phyloP scores from a whole-genome alignment of 1,140 invertebrate genomes.

The Phenacoccus solenopsis region DNA sequence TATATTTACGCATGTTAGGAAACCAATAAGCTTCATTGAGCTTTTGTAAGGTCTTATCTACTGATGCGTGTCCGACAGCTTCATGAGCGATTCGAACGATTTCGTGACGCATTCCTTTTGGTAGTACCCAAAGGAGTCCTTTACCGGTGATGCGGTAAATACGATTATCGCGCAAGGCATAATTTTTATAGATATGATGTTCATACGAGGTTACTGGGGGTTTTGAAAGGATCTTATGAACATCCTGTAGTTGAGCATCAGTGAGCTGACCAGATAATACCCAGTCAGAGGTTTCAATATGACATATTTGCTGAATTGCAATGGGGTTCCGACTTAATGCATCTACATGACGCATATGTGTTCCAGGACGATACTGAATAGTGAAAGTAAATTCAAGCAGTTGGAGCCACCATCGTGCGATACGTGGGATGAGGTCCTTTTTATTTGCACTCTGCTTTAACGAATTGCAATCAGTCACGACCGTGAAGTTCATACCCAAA shows the following conservation, averaged over 20 bases:
- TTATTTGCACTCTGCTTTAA: slow-evolving; percentile 18
- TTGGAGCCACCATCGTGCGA: not conserved
- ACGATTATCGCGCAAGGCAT: too few species aligned
- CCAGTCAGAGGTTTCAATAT: not conserved
- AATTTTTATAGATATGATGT: too few species aligned
- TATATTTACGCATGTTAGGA: not conserved
- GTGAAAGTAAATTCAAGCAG: not conserved
- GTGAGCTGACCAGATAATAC: too few species aligned
- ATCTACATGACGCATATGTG: not conserved
- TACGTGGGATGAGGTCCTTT: not conserved
- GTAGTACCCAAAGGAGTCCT: too few species aligned
- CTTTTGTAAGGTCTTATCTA: not conserved
- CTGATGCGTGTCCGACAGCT: too few species aligned
- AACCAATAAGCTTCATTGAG: slow-evolving; percentile 1
- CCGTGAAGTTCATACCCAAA: slow-evolving; percentile 22
- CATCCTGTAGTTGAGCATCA: too few species aligned
- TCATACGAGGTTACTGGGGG: too few species aligned
- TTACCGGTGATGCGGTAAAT: too few species aligned
- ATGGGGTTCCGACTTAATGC: not conserved
- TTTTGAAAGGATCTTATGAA: too few species aligned
- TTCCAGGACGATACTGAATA: slow-evolving; percentile 8
- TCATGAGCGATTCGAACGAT: too few species aligned
- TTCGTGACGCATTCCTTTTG: too few species aligned
- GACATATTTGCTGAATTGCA: not conserved
- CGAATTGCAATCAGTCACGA: slow-evolving; percentile 23